A percentile compares a stretch with the other conserved stretches of the same genome.
phyloP scores from a whole-genome alignment of 2,888 invertebrate species.

The Hydrotaea diabolus region DNA sequence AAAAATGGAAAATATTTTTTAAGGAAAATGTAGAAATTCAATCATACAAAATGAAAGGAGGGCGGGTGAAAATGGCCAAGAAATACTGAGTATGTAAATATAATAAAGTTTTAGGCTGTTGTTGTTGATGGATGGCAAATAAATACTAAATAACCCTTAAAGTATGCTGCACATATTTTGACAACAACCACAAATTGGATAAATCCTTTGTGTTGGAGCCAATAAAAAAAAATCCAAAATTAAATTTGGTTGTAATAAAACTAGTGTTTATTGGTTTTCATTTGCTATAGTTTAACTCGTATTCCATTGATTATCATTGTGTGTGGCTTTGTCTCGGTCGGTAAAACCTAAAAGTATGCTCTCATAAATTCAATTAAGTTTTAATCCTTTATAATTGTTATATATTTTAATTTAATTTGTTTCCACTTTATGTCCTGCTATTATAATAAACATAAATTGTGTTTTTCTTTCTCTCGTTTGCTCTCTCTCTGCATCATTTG shows the following conservation, averaged over 20 bases:
- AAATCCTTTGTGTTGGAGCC: background rate
- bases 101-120: background rate
- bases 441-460: conserved; percentile 57
- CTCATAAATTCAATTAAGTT: conserved; percentile 61
- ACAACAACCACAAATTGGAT: background rate
- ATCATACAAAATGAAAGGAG: background rate
- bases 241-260: background rate
- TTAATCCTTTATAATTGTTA: conserved; percentile 62
- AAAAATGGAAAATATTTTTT: conserved; percentile 41
- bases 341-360: background rate
- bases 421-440: conserved; percentile 34
- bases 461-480: conserved; percentile 15
- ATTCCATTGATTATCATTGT: background rate
- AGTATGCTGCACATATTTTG: conserved; percentile 29
- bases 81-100: background rate
- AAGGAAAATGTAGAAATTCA: background rate
- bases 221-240: too few species aligned
- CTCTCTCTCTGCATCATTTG: background rate
- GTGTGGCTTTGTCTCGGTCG: too few species aligned
- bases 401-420: conserved; percentile 64
- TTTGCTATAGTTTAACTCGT: background rate
- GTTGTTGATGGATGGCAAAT: conserved; percentile 26
- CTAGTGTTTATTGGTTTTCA: background rate
- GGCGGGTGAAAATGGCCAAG: background rate
- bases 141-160: conserved; percentile 44